Evolutionary conservation across 2,797 vertebrate species (phyloP), one percentile per base, ranked within the genome.

Genomic region (Cirrhinus molitorella): DNA sequence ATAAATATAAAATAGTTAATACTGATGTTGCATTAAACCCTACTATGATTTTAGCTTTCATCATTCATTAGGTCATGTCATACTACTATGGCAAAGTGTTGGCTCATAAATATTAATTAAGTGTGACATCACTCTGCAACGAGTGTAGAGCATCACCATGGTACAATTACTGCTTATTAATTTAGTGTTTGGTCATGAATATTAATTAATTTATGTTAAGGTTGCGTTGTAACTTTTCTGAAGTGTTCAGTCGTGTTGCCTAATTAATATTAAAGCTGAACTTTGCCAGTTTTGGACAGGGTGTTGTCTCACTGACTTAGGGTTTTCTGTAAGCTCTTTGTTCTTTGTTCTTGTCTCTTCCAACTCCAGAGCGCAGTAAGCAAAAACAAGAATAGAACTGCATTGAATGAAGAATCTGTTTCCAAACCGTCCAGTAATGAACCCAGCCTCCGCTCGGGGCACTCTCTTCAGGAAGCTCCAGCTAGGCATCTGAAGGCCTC

Each of bases 141-240:
- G n/a, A n/a, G n/a, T n/a, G n/a, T n/a, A n/a, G n/a, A n/a, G n/a
- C n/a, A n/a, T n/a, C n/a, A n/a, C n/a, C n/a, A n/a, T n/a, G n/a
- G n/a, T n/a, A n/a, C n/a, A n/a, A n/a, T n/a, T n/a, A n/a, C n/a
- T n/a, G n/a, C n/a, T n/a, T n/a, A n/a, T n/a, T n/a, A n/a, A n/a
- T n/a, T n/a, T n/a, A n/a, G n/a, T n/a, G n/a, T n/a, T n/a, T n/a
- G n/a, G n/a, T n/a, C n/a, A n/a, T n/a, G n/a, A n/a, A n/a, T n/a
- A n/a, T n/a, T n/a, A n/a, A n/a, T n/a, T n/a, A n/a, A n/a, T n/a
- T n/a, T n/a, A n/a, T n/a, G n/a, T n/a, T n/a, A n/a, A n/a, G n/a
- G n/a, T n/a, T n/a, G n/a, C n/a, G 49, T 75, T 75, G 31, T 14
- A 10, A 21, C 4, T 16, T 72, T 72, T 72, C 23, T 72, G 70